These are phyloP conservation scores for Numenius arquata DNA, from an alignment of 2,113 vertebrate genomes.

Conservation along the genomic window DNA sequence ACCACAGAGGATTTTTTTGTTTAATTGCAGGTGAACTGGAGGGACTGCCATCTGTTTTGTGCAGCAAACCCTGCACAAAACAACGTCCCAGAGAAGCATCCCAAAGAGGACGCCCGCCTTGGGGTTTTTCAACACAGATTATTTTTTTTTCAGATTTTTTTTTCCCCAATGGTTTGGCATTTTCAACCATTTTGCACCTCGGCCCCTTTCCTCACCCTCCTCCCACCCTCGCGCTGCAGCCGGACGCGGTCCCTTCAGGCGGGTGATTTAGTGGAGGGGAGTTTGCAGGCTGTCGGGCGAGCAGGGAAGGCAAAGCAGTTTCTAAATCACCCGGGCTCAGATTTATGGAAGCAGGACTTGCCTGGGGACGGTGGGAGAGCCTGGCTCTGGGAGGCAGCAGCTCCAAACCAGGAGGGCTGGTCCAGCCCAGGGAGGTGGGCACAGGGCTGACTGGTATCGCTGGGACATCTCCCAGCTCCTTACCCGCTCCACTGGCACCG, in stretches of 20 bases:
- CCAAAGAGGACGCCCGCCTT: accelerated
- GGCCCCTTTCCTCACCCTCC: not conserved
- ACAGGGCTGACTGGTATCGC: accelerated
- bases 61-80: no score
- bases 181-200: not conserved
- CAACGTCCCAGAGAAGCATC: not conserved
- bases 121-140: not conserved
- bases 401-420: not conserved
- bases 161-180: not conserved
- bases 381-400: not conserved
- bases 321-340: not conserved
- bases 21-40: not conserved
- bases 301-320: not conserved
- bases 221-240: not conserved
- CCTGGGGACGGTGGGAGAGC: not conserved
- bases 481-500: accelerated
- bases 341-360: not conserved
- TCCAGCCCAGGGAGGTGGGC: not conserved
- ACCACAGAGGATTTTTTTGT: not conserved
- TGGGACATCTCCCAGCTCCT: not conserved
- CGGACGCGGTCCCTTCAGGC: accelerated
- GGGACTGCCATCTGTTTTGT: accelerated
- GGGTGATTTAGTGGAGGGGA: not conserved
- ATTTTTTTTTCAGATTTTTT: no score
- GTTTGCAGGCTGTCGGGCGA: not conserved